phyloP scores from a whole-genome alignment of 1,140 invertebrate species.

The Heterodera carotae region DNA sequence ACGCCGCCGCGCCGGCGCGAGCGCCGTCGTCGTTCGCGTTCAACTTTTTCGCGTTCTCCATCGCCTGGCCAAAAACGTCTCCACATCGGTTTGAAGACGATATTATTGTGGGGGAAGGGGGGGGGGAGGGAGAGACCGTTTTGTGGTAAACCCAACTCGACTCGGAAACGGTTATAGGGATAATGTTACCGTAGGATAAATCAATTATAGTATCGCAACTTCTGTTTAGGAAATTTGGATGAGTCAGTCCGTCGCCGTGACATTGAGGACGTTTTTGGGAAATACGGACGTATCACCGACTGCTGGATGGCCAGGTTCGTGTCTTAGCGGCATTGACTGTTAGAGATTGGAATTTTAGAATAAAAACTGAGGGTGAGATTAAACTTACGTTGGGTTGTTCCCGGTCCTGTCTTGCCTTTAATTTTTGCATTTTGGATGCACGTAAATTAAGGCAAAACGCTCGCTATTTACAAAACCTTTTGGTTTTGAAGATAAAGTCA shows the following conservation, averaged over 20 bases:
- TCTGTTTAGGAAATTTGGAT: constrained; percentile 34
- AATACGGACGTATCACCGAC: constrained; percentile 40
- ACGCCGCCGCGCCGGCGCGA: neutral
- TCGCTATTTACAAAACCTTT: no score
- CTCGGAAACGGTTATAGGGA: no score
- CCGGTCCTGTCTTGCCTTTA: no score
- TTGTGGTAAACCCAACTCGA: neutral
- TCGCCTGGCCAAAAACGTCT: constrained; percentile 36
- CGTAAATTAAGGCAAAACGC: no score
- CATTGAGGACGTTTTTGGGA: constrained; percentile 42
- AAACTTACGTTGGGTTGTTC: no score
- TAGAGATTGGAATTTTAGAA: no score
- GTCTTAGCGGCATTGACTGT: neutral
- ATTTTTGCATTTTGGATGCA: no score
- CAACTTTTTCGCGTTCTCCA: constrained; percentile 35
- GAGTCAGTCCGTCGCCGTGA: constrained; percentile 42
- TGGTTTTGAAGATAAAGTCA: no score
- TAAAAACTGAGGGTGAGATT: no score
- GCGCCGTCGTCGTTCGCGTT: constrained; percentile 19
- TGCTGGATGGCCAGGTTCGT: constrained; percentile 38
- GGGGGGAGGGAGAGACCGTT: no score
- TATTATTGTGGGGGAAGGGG: no score
- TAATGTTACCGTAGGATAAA: neutral
- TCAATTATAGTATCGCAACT: neutral
- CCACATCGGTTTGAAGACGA: constrained; percentile 31